These are phyloP conservation scores for Anolis sagrei DNA, from an alignment of 2,113 vertebrate species.

Conservation along the genomic window DNA sequence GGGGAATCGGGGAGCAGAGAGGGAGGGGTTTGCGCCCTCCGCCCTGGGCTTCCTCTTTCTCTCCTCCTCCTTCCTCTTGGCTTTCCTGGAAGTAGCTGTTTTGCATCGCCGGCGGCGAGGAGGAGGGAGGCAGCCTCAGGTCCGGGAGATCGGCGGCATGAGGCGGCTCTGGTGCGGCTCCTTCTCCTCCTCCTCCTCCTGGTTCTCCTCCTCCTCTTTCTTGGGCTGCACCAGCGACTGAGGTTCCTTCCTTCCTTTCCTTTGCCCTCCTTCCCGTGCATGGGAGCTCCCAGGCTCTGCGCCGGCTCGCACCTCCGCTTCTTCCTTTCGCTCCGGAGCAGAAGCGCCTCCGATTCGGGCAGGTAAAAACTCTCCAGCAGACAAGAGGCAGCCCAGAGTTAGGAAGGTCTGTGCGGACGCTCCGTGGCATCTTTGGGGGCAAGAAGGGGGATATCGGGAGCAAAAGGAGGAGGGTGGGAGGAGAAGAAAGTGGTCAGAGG, in stretches of 20 bases:
- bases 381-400: too few relatives aligned
- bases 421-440: neutral
- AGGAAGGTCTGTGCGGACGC: neutral
- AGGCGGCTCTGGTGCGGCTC: constrained; percentile 10
- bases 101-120: constrained; percentile 22
- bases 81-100: constrained; percentile 27
- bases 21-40: constrained; percentile 31
- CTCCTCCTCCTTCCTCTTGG: too few relatives aligned
- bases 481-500: neutral
- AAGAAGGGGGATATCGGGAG: too few relatives aligned
- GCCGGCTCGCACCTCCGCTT: constrained; percentile 7
- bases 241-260: too few relatives aligned
- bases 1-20: neutral
- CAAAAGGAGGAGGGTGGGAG: too few relatives aligned
- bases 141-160: neutral
- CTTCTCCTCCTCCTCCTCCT: too few relatives aligned
- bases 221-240: constrained; percentile 6
- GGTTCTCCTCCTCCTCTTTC: too few relatives aligned
- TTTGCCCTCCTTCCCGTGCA: constrained; percentile 5
- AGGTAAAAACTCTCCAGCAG: neutral
- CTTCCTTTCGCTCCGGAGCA: too few relatives aligned
- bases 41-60: neutral
- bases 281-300: constrained; percentile 44
- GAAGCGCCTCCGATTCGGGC: neutral
- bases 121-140: neutral